phyloP scores from a whole-genome alignment of 2,888 invertebrate genomes.

The Parnassius orleans region DNA sequence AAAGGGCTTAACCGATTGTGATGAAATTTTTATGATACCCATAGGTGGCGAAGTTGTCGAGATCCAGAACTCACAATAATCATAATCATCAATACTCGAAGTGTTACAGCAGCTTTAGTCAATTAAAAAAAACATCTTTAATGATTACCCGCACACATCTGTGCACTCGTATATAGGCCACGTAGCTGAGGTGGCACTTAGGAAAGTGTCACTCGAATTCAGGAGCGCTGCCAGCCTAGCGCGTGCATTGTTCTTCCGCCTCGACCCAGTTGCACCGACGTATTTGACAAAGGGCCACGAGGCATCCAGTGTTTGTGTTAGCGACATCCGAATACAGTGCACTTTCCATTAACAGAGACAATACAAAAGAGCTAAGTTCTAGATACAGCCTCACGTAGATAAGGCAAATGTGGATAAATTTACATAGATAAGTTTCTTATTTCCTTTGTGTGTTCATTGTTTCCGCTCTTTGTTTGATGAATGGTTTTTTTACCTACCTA shows the following conservation, averaged over 20 bases:
- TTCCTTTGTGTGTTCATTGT: not conserved
- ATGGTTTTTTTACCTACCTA: no score
- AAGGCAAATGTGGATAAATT: slow-evolving; percentile 5
- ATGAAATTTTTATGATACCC: no score
- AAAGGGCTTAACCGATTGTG: no score
- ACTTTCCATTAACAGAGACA: slow-evolving; percentile 22
- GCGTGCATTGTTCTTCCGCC: slow-evolving; percentile 22
- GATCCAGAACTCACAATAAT: no score
- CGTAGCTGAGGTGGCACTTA: slow-evolving; percentile 6
- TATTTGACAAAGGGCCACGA: slow-evolving; percentile 13
- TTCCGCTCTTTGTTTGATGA: not conserved
- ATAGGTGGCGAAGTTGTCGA: no score
- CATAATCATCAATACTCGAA: no score
- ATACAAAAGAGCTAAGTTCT: slow-evolving; percentile 7
- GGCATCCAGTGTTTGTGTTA: slow-evolving; percentile 14
- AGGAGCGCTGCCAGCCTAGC: slow-evolving; percentile 12
- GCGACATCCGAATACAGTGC: slow-evolving; percentile 22
- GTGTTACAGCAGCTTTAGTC: no score
- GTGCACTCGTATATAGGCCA: not conserved
- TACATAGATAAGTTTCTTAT: no score
- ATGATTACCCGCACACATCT: no score
- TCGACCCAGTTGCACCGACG: slow-evolving; percentile 27
- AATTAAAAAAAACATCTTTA: no score
- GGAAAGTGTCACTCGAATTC: slow-evolving; percentile 22
- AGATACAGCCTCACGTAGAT: slow-evolving; percentile 4